These are phyloP conservation scores for Frieseomelitta varia DNA, from an alignment of 1,140 invertebrate species.

Conservation along the genomic window DNA sequence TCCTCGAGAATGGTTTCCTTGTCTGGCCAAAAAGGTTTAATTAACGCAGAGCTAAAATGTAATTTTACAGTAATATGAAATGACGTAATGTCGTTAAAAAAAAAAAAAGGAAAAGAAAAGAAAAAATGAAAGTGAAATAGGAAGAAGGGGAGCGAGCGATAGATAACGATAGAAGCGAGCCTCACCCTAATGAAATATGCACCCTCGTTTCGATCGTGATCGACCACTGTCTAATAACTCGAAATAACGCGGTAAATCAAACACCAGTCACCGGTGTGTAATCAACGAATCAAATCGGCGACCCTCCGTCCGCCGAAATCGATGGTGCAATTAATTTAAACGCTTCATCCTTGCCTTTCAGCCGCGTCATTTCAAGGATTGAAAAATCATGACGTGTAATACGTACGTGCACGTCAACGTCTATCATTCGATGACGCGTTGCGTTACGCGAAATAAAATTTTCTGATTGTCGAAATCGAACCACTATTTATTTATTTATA, in stretches of 20 bases:
- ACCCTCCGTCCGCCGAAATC: constrained; percentile 32
- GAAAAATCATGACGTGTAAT: constrained; percentile 20
- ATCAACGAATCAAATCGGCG: constrained; percentile 59
- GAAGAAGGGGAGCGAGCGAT: background rate
- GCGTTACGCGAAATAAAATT: background rate
- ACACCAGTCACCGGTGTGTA: constrained; percentile 51
- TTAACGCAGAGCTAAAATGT: background rate
- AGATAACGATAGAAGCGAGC: background rate
- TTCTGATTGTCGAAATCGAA: background rate
- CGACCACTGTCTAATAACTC: constrained; percentile 47
- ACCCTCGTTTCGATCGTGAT: constrained; percentile 47
- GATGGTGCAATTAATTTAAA: constrained; percentile 60
- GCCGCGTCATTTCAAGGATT: constrained; percentile 18
- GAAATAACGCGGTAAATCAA: constrained; percentile 56
- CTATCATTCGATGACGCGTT: background rate
- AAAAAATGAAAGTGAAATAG: background rate
- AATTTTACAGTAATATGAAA: background rate
- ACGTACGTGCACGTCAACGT: constrained; percentile 5
- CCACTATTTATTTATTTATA: background rate
- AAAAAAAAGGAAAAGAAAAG: no score
- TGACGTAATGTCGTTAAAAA: background rate
- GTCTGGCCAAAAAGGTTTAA: no score
- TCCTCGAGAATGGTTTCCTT: background rate
- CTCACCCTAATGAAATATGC: constrained; percentile 57
- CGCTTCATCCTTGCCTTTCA: constrained; percentile 48